A percentile compares a stretch with the other conserved stretches of the same genome.
Evolutionary conservation across 2,888 invertebrate species (phyloP).

Genomic region (Diplazon laetatorius): DNA sequence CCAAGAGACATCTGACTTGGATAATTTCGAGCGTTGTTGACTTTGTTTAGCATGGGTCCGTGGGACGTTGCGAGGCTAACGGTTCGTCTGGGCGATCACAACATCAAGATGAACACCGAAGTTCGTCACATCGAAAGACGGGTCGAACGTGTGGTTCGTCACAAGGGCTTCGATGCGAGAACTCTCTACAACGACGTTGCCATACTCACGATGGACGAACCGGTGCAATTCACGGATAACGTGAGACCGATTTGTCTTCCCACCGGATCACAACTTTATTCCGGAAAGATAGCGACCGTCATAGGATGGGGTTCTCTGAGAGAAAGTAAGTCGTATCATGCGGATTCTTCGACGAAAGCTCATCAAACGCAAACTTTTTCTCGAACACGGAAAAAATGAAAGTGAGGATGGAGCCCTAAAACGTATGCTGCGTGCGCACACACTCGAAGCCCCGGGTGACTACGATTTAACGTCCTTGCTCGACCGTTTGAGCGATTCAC

Average conservation of each 20-base stretch:
- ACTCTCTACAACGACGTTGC: conserved; percentile 94
- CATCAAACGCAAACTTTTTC: too few species aligned
- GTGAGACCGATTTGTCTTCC: conserved; percentile 92
- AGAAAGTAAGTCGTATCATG: conserved; percentile 85
- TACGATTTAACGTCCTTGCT: too few species aligned
- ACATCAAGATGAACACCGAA: conserved; percentile 90
- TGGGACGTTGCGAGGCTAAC: conserved; percentile 93
- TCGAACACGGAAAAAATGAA: too few species aligned
- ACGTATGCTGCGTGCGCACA: too few species aligned
- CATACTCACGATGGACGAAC: conserved; percentile 90
- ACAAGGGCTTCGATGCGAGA: conserved; percentile 91
- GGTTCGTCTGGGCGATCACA: conserved; percentile 92
- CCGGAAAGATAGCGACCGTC: conserved; percentile 90
- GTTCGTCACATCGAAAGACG: conserved; percentile 90
- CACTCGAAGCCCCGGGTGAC: too few species aligned
- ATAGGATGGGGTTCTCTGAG: conserved; percentile 94
- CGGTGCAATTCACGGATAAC: conserved; percentile 88
- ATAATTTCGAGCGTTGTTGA: too few species aligned
- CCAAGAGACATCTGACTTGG: too few species aligned
- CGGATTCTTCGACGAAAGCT: too few species aligned
- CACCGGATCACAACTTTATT: conserved; percentile 85
- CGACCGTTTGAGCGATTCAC: too few species aligned
- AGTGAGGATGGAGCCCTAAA: too few species aligned
- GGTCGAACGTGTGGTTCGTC: conserved; percentile 92
- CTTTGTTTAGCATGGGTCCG: conserved; percentile 90